phyloP scores from a whole-genome alignment of 1,140 invertebrate genomes.

The Trichomalopsis sarcophagae region DNA sequence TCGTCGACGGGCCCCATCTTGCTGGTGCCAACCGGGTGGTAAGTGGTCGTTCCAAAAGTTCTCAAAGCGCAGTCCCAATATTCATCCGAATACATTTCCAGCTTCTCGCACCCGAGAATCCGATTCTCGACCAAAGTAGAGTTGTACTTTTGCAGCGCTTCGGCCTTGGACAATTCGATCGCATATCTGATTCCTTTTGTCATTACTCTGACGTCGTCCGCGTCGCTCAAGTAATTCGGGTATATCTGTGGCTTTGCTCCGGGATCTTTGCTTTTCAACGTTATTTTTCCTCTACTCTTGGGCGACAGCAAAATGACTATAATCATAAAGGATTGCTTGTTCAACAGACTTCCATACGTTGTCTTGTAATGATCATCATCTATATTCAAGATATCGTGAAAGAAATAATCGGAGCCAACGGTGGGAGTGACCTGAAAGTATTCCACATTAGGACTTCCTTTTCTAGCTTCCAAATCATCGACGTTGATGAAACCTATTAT shows the following conservation, averaged over 20 bases:
- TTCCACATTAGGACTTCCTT: neutral
- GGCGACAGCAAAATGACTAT: neutral
- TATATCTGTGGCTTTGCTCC: slow-evolving; percentile 2
- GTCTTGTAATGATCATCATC: neutral
- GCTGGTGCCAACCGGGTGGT: neutral
- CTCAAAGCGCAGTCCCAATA: slow-evolving; percentile 16
- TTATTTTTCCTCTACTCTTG: slow-evolving; percentile 15
- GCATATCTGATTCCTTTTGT: neutral
- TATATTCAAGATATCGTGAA: neutral
- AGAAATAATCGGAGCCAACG: neutral
- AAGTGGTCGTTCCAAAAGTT: neutral
- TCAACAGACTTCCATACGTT: neutral
- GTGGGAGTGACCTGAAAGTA: neutral
- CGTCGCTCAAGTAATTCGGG: slow-evolving; percentile 17
- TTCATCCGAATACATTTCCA: neutral
- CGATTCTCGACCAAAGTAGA: neutral
- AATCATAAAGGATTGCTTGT: neutral
- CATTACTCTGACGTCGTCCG: neutral
- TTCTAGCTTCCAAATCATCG: neutral
- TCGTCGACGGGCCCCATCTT: neutral
- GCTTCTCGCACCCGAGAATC: neutral
- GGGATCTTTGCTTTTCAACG: neutral
- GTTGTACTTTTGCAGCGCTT: neutral
- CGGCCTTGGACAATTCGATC: neutral
- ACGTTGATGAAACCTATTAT: neutral